Conservation (phyloP, 2,797 vertebrate species). For the Phataginus tricuspis region DNA sequence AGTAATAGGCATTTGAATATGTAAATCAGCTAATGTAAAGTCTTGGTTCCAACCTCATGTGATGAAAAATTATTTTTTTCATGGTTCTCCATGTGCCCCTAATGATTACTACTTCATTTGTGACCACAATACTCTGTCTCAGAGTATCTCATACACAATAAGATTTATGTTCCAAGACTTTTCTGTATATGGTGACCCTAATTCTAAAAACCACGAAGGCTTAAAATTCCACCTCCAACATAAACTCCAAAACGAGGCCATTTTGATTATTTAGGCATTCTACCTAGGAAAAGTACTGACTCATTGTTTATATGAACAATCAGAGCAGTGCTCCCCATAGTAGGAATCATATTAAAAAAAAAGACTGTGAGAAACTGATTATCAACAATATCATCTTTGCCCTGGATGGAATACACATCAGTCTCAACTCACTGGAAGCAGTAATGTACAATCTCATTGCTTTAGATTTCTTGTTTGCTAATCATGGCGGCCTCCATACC, state of each 20-base stretch:
- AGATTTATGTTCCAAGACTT: not conserved
- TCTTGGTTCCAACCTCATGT: not conserved
- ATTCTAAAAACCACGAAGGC: not conserved
- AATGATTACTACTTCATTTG: not conserved
- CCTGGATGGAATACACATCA: not conserved
- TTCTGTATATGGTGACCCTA: not conserved
- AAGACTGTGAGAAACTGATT: not conserved
- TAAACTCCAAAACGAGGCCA: not conserved
- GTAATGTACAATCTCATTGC: not conserved
- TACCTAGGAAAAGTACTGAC: not conserved
- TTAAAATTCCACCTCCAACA: conserved; percentile 24
- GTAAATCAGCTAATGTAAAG: not conserved
- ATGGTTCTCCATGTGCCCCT: not conserved
- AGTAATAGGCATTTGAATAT: not conserved
- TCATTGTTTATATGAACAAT: conserved; percentile 19
- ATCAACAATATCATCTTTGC: not conserved
- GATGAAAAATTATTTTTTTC: not conserved
- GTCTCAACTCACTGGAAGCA: not conserved
- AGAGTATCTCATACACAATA: not conserved
- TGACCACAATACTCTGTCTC: not conserved
- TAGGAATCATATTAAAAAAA: not conserved
- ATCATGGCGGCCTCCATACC: not conserved
- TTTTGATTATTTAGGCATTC: conserved; percentile 14
- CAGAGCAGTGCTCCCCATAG: not conserved
- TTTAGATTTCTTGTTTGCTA: not conserved